Evolutionary conservation across 2,113 vertebrate genomes (phyloP).

Genomic region (Prunella himalayana): DNA sequence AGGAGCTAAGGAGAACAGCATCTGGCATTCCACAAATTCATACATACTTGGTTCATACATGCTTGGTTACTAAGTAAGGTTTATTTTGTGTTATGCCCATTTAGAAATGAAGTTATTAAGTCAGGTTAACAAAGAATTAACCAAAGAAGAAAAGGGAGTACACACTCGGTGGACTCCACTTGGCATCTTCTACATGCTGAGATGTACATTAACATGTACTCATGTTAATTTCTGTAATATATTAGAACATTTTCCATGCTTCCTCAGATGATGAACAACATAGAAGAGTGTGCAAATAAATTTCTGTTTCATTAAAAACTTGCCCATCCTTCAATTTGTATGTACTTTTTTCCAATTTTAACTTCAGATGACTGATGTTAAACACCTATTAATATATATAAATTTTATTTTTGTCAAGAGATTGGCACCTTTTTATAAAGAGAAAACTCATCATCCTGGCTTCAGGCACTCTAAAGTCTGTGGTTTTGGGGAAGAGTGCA

Average conservation of each 20-base stretch:
- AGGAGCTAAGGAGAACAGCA: not conserved
- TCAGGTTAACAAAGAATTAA: not conserved
- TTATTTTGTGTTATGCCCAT: not conserved
- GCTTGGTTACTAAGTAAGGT: not conserved
- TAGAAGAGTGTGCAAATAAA: not conserved
- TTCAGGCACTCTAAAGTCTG: not conserved
- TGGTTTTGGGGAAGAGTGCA: not conserved
- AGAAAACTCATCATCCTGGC: not conserved
- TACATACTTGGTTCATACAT: not conserved
- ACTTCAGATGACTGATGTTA: not conserved
- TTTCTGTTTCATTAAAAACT: not conserved
- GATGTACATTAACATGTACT: too few species aligned
- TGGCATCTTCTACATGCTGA: too few species aligned
- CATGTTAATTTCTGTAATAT: not conserved
- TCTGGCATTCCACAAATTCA: not conserved
- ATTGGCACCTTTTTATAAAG: not conserved
- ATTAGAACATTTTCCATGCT: not conserved
- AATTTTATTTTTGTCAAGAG: not conserved
- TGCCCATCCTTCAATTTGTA: not conserved
- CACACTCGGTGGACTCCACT: not conserved
- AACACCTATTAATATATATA: not conserved
- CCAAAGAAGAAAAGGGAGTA: not conserved
- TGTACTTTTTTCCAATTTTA: not conserved
- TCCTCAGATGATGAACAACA: not conserved
- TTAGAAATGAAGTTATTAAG: not conserved